Base-by-base conservation (phyloP, 1,140 invertebrate genomes). In the Cotesia chilonis region DNA sequence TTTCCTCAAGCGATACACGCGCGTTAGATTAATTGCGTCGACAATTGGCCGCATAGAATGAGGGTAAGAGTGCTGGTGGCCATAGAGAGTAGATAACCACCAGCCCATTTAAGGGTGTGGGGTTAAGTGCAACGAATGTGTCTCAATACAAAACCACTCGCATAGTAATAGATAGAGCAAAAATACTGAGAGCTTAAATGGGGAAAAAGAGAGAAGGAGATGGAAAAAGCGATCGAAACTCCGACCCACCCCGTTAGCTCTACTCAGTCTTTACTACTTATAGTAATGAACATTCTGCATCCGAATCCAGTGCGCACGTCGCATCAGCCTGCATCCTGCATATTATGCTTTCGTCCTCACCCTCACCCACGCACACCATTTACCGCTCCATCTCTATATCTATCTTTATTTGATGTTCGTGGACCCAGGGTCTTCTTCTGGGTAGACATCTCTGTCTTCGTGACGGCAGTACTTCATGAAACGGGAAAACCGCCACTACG, bases 21-120 rank as follows among this genome's bases (percentile, higher is more conserved):
- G 69, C 78, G 70, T 61, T 54, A 81, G 81, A 83, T 83, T 81
- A 84, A 84, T 84, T 80, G 74, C 77, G 61, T 47, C 72, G 76
- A 76, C 75, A 82, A 78, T 80, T 79, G 77, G 77, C 77, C 75
- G 12, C 67, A 60, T n/a, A 68, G 28, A 51, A 5, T 47, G 41
- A 47, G 41, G 41, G 41, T 47, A 10, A 6, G 10, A 47, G 41
- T 47, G 41, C 41, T 10, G 66, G 66, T 68, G 66, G 66, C 66
- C 66, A 51, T 70, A 79, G 41, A 47, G 41, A 47, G 41, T 47
- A 47, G 77, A 79, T 73, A 77, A 71, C 52, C 38, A n/a, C 52
- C 38, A 36, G n/a, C 60, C 61, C 9, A 47, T 47, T 28, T 28
- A 28, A 28, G 41, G 41, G 6, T 9, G 41, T 47, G 59, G 20